A percentile compares a stretch with the other conserved stretches of the same genome.
phyloP scores from a whole-genome alignment of 2,113 vertebrate genomes.

The Paradoxurus hermaphroditus region DNA sequence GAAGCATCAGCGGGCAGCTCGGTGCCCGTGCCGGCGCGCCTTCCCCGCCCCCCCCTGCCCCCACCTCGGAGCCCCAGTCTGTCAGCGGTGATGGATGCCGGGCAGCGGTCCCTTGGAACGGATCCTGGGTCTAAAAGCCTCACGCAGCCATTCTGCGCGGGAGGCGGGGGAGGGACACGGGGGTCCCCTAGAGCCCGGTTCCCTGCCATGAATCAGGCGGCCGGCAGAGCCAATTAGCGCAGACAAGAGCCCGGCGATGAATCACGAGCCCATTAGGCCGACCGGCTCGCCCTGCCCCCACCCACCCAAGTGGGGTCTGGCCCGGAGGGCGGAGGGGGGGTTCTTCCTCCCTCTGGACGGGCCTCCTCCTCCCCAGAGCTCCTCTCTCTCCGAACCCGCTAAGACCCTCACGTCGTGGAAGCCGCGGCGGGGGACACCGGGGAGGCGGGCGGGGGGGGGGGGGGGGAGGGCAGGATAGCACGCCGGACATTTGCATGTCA shows the following conservation, averaged over 20 bases:
- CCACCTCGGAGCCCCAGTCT: conserved; percentile 20
- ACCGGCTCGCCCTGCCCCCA: background rate
- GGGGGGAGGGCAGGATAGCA: too few relatives aligned
- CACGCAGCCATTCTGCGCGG: conserved; percentile 58
- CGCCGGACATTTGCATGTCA: background rate
- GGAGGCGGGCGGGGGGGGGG: too few relatives aligned
- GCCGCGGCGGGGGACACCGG: fast-evolving
- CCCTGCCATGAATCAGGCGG: conserved; percentile 84
- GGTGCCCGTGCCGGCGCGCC: fast-evolving
- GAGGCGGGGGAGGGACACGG: conserved; percentile 66
- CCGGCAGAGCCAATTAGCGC: conserved; percentile 84
- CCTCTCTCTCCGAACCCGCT: background rate
- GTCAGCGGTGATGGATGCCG: conserved; percentile 74
- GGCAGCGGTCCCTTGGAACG: conserved; percentile 69
- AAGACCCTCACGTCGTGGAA: background rate
- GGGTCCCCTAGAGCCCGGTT: conserved; percentile 84
- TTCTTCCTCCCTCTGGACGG: background rate
- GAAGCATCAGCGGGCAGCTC: background rate
- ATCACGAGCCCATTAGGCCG: conserved; percentile 77
- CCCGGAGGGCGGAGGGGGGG: background rate
- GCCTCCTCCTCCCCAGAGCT: background rate
- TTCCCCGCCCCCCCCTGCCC: too few relatives aligned
- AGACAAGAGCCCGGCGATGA: conserved; percentile 83
- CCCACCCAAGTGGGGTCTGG: conserved; percentile 33
- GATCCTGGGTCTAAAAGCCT: conserved; percentile 79